Percentiles rank a stretch among this genome's conserved stretches.
Evolutionary conservation across 1,140 invertebrate species (phyloP).

Genomic region (Penaeus japonicus): DNA sequence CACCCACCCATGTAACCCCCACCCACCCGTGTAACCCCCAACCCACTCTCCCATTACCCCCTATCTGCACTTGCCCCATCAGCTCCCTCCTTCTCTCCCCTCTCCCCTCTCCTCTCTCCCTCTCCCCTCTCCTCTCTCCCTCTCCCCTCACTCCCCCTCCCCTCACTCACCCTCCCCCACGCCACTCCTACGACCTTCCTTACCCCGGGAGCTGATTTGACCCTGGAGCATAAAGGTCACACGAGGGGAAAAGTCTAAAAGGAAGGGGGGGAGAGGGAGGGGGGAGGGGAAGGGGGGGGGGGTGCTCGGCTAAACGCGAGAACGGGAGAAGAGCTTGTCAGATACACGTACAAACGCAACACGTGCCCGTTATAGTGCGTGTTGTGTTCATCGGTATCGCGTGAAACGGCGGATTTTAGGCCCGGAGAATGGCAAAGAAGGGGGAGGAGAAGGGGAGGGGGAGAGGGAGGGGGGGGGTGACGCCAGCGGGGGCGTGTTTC

Average conservation of each 20-base stretch:
- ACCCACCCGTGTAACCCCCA: not conserved
- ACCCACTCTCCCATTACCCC: not conserved
- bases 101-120: not conserved
- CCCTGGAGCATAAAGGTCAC: no score
- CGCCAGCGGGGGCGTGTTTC: constrained; percentile 33
- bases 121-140: not conserved
- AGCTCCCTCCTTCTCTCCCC: not conserved
- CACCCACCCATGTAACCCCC: not conserved
- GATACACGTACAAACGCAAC: no score
- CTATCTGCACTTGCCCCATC: not conserved
- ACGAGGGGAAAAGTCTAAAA: no score
- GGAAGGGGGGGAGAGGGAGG: no score
- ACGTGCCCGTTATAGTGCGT: no score
- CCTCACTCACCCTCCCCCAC: not conserved
- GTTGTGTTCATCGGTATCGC: no score
- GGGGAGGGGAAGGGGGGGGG: no score
- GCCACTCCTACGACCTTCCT: not conserved
- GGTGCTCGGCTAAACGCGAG: no score
- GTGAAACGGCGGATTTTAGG: not conserved
- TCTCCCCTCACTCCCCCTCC: not conserved
- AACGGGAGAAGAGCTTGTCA: no score
- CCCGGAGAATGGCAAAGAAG: constrained; percentile 39
- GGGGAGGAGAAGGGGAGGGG: constrained; percentile 29
- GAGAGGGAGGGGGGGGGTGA: constrained; percentile 10
- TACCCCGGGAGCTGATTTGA: no score